Evolutionary conservation across 1,140 invertebrate species (phyloP), one percentile per base, ranked within the genome.

Genomic region (Bicyclus anynana): DNA sequence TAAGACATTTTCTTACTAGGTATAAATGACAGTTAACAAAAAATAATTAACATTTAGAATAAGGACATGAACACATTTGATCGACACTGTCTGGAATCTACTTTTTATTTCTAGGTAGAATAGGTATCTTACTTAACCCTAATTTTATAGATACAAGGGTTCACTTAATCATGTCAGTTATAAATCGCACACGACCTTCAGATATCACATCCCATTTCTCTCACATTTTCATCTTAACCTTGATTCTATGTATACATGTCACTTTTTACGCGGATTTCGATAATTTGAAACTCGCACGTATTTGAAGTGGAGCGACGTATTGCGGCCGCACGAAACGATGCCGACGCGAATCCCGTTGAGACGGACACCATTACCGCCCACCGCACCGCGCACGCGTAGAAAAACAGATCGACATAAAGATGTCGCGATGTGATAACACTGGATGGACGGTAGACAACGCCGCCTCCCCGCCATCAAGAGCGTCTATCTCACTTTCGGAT

Each of bases 271-370:
- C 47, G 49, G 65, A 72, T 77, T 57, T 55, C 71, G 62, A 74
- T 77, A 70, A 69, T 78, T 80, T 80, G 77, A 77, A 80, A 67
- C 72, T 75, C 69, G 75, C 76, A 80, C 73, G 74, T 84, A 82
- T 74, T 80, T 79, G 76, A 87, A 78, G 76, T 85, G 72, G 80
- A 81, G 79, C 84, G 72, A 84, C 82, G 75, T 79, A 84, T 85
- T 77, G 77, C 80, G 80, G 81, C 74, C 81, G 76, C 74, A 72
- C 79, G 79, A 84, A 84, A 82, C 77, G 79, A 77, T 82, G 84
- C 74, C 77, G 77, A 69, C 76, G 69, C 72, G 77, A 80, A 84
- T 87, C 79, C 84, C 84, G 84, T 87, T 85, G 80, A 70, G 76
- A 74, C 72, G 72, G 76, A 79, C 78, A 71, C 79, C 72, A 83